Base-by-base conservation (phyloP, 2,113 vertebrate genomes). In the Scomber scombrus region DNA sequence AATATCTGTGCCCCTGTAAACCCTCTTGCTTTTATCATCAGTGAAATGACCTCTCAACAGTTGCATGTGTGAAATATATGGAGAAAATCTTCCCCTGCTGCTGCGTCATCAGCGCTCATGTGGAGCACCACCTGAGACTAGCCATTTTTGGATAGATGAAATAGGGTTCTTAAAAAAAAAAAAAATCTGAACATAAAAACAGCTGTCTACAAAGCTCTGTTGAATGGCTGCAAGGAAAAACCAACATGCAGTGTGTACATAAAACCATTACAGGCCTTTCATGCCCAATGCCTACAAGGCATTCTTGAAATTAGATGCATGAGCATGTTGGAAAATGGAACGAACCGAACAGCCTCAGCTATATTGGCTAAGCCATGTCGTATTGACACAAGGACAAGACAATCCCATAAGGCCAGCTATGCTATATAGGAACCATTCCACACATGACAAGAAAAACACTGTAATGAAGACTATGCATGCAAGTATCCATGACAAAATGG, bases 181-280 rank as follows among this genome's bases (percentile, higher is more conserved):
- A 45, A 67, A 64, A 84, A 84, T 78, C 31, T 5, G 61, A 85
- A 74, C 74, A 78, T 72, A 76, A 83, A 88, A 88, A 88, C 71
- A 79, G 68, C 78, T 78, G 78, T 82, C 55, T 65, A 11, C 66
- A 84, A 77, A 83, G 82, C 76, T 58, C 56, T 60, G 73, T 55
- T 89, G 80, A 90, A 89, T 78, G 65, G 75, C 81, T 85, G 81
- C 29, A 19, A 87, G 79, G 72, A 80, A 71, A 81, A 82, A 19
- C 65, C 45, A 47, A 86, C 83, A 80, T 82, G 80, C 73, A 86
- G 73, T 50, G 61, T 82, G 70, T 54, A 70, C 57, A 81, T 83
- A 82, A 90, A 84, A 79, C 85, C 75, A 82, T 89, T 89, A 88
- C 50, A 69, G 73, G 66, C 75, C 78, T 86, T 88, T 89, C 66